phyloP scores from a whole-genome alignment of 1,140 invertebrate species.

The Pararge aegeria region DNA sequence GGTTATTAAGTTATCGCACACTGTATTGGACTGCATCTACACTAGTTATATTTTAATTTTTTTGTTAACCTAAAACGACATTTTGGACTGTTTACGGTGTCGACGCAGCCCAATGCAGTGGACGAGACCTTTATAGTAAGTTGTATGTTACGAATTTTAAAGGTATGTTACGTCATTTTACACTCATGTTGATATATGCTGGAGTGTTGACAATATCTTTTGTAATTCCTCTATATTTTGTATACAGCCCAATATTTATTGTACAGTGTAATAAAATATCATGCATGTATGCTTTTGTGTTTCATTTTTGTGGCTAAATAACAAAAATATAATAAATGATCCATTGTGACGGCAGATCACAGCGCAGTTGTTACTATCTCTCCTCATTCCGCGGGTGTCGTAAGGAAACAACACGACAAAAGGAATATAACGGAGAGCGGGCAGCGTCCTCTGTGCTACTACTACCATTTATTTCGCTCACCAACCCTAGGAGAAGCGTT shows the following conservation, averaged over 20 bases:
- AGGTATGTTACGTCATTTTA: slow-evolving; percentile 60
- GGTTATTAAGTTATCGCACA: slow-evolving; percentile 1
- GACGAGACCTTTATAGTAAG: slow-evolving; percentile 20
- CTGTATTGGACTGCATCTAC: not conserved
- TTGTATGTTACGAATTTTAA: slow-evolving; percentile 56
- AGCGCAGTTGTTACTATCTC: too few relatives aligned
- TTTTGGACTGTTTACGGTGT: not conserved
- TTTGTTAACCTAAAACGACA: not conserved
- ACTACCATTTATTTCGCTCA: too few relatives aligned
- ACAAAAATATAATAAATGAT: too few relatives aligned
- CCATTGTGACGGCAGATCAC: too few relatives aligned
- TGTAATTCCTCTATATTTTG: slow-evolving; percentile 76
- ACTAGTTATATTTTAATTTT: not conserved
- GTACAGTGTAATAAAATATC: slow-evolving; percentile 78
- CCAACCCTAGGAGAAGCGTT: too few relatives aligned
- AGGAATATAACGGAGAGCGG: too few relatives aligned
- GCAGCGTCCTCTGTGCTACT: too few relatives aligned
- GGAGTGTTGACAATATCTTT: slow-evolving; percentile 77
- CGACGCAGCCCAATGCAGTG: not conserved
- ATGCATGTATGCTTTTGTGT: slow-evolving; percentile 63
- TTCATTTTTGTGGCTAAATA: slow-evolving; percentile 36
- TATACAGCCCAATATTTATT: slow-evolving; percentile 77
- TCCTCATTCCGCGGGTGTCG: too few relatives aligned
- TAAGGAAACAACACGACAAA: too few relatives aligned
- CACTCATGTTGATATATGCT: slow-evolving; percentile 64